Evolutionary conservation across 2,888 invertebrate species (phyloP).

Genomic region (Ochropleura plecta): DNA sequence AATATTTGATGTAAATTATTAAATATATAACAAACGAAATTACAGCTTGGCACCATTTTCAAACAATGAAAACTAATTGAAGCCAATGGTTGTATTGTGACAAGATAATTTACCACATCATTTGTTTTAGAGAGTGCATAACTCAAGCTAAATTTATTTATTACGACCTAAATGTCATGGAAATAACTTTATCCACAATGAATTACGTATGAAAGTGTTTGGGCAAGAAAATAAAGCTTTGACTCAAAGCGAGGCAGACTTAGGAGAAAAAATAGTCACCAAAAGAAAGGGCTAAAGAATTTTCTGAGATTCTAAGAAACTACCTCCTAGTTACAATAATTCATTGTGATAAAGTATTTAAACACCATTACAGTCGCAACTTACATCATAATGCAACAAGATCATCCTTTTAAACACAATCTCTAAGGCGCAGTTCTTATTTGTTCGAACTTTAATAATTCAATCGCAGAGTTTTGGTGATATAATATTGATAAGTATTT

Average conservation of each 20-base stretch:
- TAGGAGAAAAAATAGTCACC: not conserved
- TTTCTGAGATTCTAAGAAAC: not conserved
- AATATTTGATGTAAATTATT: slow-evolving; percentile 54
- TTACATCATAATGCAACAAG: slow-evolving; percentile 60
- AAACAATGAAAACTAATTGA: slow-evolving; percentile 56
- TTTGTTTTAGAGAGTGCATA: slow-evolving; percentile 71
- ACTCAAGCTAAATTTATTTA: slow-evolving; percentile 71
- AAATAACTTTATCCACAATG: slow-evolving; percentile 56
- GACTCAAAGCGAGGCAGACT: slow-evolving; percentile 27
- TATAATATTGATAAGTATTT: slow-evolving; percentile 3
- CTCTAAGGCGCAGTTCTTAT: slow-evolving; percentile 63
- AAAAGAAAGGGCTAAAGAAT: not conserved
- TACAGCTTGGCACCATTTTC: slow-evolving; percentile 68
- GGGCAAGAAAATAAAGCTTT: slow-evolving; percentile 29
- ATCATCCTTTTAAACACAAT: slow-evolving; percentile 54
- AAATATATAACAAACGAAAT: slow-evolving; percentile 58
- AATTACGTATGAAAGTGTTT: slow-evolving; percentile 29
- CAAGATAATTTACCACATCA: slow-evolving; percentile 68
- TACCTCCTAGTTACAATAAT: slow-evolving; percentile 14
- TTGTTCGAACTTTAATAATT: slow-evolving; percentile 14
- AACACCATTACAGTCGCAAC: slow-evolving; percentile 56
- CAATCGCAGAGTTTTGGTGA: not conserved
- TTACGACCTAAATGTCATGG: slow-evolving; percentile 54
- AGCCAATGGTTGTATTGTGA: slow-evolving; percentile 61
- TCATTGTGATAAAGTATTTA: slow-evolving; percentile 62